Conservation (phyloP, 2,888 invertebrate species). For the Trissolcus brochymenae region DNA sequence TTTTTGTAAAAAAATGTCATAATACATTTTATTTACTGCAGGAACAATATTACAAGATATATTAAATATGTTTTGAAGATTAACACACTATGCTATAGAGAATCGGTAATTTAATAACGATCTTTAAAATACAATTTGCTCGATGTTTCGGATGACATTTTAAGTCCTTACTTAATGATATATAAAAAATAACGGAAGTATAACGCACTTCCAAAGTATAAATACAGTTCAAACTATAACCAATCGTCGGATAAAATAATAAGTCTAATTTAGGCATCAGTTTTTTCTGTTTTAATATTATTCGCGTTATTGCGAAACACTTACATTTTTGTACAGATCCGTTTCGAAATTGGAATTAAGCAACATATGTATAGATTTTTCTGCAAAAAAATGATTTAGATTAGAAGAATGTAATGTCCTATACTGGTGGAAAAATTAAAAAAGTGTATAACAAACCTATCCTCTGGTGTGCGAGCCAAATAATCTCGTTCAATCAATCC, state of each 20-base stretch:
- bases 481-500: slow-evolving; percentile 99
- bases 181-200: slow-evolving; percentile 42
- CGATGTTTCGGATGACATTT: slow-evolving; percentile 42
- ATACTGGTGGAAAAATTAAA: too few relatives aligned
- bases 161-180: slow-evolving; percentile 19
- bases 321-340: slow-evolving; percentile 74
- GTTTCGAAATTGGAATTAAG: slow-evolving; percentile 79
- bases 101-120: slow-evolving; percentile 28
- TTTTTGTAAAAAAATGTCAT: slow-evolving; percentile 37
- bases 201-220: slow-evolving; percentile 31
- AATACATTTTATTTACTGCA: slow-evolving; percentile 51
- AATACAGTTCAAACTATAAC: slow-evolving; percentile 40
- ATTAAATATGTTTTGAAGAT: slow-evolving; percentile 45
- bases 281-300: slow-evolving; percentile 39
- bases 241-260: slow-evolving; percentile 21
- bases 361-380: slow-evolving; percentile 97
- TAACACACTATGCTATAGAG: slow-evolving; percentile 34
- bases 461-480: slow-evolving; percentile 96
- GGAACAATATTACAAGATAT: slow-evolving; percentile 50
- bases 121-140: slow-evolving; percentile 38
- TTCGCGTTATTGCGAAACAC: slow-evolving; percentile 57
- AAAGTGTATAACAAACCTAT: slow-evolving; percentile 79
- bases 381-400: slow-evolving; percentile 74
- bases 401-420: neutral
- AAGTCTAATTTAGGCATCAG: slow-evolving; percentile 31